Conservation (phyloP, 2,888 invertebrate species). For the Caenorhabditis wallacei region DNA sequence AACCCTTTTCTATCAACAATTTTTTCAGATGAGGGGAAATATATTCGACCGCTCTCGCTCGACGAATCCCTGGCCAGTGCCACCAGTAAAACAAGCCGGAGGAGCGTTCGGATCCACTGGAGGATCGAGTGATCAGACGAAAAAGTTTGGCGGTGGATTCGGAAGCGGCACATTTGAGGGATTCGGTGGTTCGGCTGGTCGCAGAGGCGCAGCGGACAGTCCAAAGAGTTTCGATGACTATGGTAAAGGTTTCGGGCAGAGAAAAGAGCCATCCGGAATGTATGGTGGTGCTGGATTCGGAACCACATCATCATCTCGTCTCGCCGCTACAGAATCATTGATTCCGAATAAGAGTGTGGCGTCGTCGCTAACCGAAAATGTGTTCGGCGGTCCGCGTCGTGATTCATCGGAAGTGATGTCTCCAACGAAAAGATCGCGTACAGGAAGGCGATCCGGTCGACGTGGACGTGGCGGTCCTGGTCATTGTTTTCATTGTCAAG, state of each 20-base stretch:
- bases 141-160: slow-evolving; percentile 28
- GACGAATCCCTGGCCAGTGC: not conserved
- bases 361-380: not conserved
- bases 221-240: slow-evolving; percentile 12
- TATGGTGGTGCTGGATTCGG: not conserved
- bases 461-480: slow-evolving; percentile 26
- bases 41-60: not conserved
- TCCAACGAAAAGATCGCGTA: slow-evolving; percentile 19
- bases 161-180: not conserved
- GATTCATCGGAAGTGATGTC: slow-evolving; percentile 1
- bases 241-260: not conserved
- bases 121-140: not conserved
- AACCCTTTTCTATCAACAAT: not conserved
- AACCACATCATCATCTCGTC: not conserved
- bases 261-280: slow-evolving; percentile 1
- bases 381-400: not conserved
- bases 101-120: not conserved
- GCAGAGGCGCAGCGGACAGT: not conserved
- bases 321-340: not conserved
- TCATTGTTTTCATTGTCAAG: slow-evolving; percentile 50
- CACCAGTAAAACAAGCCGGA: not conserved
- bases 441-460: slow-evolving; percentile 34
- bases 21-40: not conserved
- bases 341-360: not conserved
- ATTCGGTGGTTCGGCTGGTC: not conserved